phyloP scores from a whole-genome alignment of 2,113 vertebrate genomes.

The Xenopus tropicalis region DNA sequence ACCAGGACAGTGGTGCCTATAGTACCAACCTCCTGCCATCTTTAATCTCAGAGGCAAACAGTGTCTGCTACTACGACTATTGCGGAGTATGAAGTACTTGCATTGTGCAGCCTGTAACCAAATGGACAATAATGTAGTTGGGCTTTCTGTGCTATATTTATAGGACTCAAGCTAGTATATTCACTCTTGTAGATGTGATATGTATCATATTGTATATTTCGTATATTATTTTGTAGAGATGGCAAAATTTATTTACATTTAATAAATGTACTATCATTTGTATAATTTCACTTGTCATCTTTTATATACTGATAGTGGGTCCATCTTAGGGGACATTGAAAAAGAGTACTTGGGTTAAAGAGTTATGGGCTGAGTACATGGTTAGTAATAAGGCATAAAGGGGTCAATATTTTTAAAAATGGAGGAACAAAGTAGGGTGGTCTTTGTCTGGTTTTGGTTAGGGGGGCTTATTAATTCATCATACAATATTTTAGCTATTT shows the following conservation, averaged over 20 bases:
- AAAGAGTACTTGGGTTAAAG: too few relatives aligned
- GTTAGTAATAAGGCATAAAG: too few relatives aligned
- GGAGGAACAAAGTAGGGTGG: too few relatives aligned
- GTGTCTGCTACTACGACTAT: constrained; percentile 7
- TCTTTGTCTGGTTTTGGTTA: too few relatives aligned
- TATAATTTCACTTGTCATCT: not conserved
- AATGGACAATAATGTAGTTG: not conserved
- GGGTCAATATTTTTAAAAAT: too few relatives aligned
- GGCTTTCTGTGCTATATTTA: not conserved
- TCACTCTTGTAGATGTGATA: not conserved
- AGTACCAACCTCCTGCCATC: not conserved
- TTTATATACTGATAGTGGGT: too few relatives aligned
- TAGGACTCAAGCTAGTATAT: not conserved
- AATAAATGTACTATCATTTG: constrained; percentile 1
- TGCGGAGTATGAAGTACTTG: constrained; percentile 12
- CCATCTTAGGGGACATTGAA: too few relatives aligned
- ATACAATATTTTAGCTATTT: too few relatives aligned
- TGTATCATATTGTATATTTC: not conserved
- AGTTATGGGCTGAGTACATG: too few relatives aligned
- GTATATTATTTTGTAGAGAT: too few relatives aligned
- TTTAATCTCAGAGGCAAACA: constrained; percentile 4
- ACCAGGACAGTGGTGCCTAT: not conserved
- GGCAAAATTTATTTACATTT: not conserved
- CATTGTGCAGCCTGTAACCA: not conserved
- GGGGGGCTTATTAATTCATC: too few relatives aligned